Percentiles rank a stretch among this genome's conserved stretches.
phyloP scores from a whole-genome alignment of 2,113 vertebrate species.

The Poeciliopsis occidentalis region DNA sequence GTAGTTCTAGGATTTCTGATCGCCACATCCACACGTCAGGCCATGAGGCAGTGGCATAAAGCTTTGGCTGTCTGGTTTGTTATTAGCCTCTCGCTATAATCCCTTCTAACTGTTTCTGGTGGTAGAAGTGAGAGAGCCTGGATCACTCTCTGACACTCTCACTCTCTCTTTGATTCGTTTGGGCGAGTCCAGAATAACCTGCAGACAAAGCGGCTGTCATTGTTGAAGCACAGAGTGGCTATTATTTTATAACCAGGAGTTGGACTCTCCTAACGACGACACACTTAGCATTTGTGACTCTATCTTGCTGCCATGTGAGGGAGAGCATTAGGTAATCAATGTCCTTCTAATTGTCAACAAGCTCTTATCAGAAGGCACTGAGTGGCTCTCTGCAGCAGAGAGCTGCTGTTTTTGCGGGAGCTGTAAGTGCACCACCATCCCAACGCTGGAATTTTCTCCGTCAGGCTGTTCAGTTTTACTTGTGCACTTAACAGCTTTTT shows the following conservation, averaged over 20 bases:
- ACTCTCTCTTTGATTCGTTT: slow-evolving; percentile 21
- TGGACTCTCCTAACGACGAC: not conserved
- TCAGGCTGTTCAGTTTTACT: slow-evolving; percentile 9
- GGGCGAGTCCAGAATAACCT: slow-evolving; percentile 5
- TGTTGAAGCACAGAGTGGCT: not conserved
- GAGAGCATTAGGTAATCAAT: not conserved
- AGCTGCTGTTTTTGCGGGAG: not conserved
- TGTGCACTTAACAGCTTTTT: slow-evolving; percentile 24
- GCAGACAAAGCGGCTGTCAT: slow-evolving; percentile 9
- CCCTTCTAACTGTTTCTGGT: slow-evolving; percentile 21
- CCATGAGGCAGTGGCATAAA: slow-evolving; percentile 19
- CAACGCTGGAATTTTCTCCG: not conserved
- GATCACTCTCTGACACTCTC: slow-evolving; percentile 13
- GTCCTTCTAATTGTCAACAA: not conserved
- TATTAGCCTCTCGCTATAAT: slow-evolving; percentile 31
- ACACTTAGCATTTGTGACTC: not conserved
- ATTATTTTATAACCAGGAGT: not conserved
- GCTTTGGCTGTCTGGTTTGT: slow-evolving; percentile 17
- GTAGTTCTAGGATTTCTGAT: no score
- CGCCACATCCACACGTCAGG: not conserved
- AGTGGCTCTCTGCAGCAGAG: not conserved
- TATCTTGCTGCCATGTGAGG: not conserved
- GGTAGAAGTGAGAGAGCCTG: slow-evolving; percentile 11
- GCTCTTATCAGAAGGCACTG: not conserved
- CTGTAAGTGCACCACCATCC: not conserved